A percentile compares a stretch with the other conserved stretches of the same genome.
phyloP scores from a whole-genome alignment of 2,888 invertebrate genomes.

The Patella pellucida region DNA sequence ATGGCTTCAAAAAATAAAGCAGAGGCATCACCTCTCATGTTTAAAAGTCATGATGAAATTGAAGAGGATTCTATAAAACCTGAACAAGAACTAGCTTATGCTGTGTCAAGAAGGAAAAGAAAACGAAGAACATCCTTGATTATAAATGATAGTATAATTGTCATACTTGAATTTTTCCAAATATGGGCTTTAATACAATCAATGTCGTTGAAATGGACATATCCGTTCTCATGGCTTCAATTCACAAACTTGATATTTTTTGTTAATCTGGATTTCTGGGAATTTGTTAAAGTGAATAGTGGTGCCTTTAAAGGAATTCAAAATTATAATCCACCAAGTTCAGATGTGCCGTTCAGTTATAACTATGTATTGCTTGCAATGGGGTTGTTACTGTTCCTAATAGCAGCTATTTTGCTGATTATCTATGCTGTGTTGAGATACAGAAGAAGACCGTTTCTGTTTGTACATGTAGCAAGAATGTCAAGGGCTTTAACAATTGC shows the following conservation, averaged over 20 bases:
- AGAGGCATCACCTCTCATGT: conserved; percentile 12
- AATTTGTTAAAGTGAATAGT: conserved; percentile 55
- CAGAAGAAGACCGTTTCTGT: conserved; percentile 47
- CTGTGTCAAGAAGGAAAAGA: conserved; percentile 33
- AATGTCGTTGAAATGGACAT: conserved; percentile 64
- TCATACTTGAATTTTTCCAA: conserved; percentile 58
- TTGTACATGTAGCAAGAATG: conserved; percentile 57
- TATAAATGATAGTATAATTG: conserved; percentile 52
- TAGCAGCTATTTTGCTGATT: conserved; percentile 29
- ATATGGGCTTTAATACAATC: conserved; percentile 62
- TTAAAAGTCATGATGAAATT: background rate
- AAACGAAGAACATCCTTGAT: conserved; percentile 55
- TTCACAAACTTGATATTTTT: conserved; percentile 53
- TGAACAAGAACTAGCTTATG: background rate
- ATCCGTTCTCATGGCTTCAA: conserved; percentile 55
- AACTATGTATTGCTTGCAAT: conserved; percentile 52
- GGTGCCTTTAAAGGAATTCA: conserved; percentile 54
- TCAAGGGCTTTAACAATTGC: conserved; percentile 50
- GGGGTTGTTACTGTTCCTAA: conserved; percentile 27
- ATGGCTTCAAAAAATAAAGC: background rate
- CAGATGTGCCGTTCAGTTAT: conserved; percentile 47
- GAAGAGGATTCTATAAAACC: background rate
- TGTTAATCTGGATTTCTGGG: conserved; percentile 65
- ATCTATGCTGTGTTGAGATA: conserved; percentile 45
- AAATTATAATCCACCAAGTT: conserved; percentile 51